Conservation (phyloP, 2,888 invertebrate species). For the Aleiodes alternator region DNA sequence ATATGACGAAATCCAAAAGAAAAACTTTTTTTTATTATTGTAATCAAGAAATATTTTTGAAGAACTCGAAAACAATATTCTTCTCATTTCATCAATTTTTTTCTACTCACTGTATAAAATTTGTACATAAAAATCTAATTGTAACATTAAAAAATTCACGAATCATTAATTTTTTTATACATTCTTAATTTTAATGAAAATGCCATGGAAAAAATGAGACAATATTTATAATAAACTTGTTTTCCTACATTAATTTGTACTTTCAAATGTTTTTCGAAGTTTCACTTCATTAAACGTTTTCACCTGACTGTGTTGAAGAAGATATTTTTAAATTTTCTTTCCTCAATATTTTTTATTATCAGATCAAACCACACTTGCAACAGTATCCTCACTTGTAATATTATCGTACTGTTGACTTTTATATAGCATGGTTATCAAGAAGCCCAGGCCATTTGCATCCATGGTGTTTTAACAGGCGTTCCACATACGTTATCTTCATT, state of each 20-base stretch:
- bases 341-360: background rate
- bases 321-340: background rate
- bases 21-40: too few species aligned
- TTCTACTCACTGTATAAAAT: background rate
- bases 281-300: slow-evolving; percentile 7
- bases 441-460: slow-evolving; percentile 15
- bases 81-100: too few species aligned
- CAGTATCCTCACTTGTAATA: slow-evolving; percentile 13
- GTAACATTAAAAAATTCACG: background rate
- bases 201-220: too few species aligned
- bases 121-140: slow-evolving; percentile 15
- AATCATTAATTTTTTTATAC: background rate
- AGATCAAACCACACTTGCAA: slow-evolving; percentile 1
- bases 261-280: background rate
- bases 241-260: background rate
- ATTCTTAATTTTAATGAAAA: too few species aligned
- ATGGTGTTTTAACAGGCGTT: slow-evolving; percentile 18
- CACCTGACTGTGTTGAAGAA: background rate
- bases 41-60: too few species aligned
- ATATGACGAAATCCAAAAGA: too few species aligned
- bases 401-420: background rate
- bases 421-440: slow-evolving; percentile 5
- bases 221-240: background rate
- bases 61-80: too few species aligned
- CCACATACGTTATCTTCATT: slow-evolving; percentile 23